These are phyloP conservation scores for Nemotelus pantherinus DNA, from an alignment of 2,888 invertebrate genomes.

Conservation along the genomic window DNA sequence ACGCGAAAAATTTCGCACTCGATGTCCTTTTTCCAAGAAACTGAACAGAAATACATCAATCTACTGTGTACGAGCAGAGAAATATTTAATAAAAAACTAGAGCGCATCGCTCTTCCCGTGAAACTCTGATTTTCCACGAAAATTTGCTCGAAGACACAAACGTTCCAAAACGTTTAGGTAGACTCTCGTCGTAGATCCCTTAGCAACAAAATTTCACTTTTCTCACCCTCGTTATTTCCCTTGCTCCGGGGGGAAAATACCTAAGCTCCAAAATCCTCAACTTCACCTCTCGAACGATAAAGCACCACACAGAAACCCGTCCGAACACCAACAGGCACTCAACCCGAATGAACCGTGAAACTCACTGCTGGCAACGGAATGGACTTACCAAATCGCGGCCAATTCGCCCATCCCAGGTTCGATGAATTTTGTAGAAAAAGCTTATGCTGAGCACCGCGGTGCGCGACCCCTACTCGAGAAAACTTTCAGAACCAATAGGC, in stretches of 20 bases:
- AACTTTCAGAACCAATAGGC: background rate
- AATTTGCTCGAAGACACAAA: no score
- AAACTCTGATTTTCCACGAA: no score
- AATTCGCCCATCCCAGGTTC: constrained; percentile 23
- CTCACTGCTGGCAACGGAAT: constrained; percentile 19
- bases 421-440: constrained; percentile 3
- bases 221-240: constrained; percentile 17
- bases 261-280: background rate
- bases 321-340: constrained; percentile 61
- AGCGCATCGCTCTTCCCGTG: no score
- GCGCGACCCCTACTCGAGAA: no score
- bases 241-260: background rate
- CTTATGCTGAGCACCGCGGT: no score
- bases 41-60: no score
- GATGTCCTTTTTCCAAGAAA: no score
- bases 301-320: constrained; percentile 54
- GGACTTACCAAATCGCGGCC: constrained; percentile 20
- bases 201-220: background rate
- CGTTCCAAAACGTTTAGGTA: no score
- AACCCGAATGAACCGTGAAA: constrained; percentile 60
- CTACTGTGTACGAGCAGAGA: no score
- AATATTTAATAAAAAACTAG: no score
- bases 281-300: constrained; percentile 8
- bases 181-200: no score
- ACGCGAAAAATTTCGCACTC: no score